Base-by-base conservation (phyloP, 2,797 vertebrate genomes). In the Sebastiscus tertius region DNA sequence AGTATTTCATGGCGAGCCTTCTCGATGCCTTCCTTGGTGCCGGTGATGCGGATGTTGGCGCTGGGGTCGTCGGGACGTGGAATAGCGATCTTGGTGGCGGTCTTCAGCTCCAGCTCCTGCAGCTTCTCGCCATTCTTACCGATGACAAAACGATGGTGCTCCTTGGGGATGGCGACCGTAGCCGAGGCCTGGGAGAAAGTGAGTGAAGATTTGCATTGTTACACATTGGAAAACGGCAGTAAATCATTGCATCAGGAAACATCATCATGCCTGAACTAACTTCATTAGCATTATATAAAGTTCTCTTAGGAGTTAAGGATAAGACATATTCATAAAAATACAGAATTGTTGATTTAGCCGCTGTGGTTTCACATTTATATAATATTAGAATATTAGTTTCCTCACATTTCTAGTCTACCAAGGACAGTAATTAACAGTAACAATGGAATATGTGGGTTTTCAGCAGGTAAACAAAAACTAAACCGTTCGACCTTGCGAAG, bases 71-170 rank as follows among this genome's bases (percentile, higher is more conserved):
- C 96, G 0, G 95, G 94, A 7, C 94, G 94, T 14, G 96, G 95
- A 66, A 95, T 96, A 79, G 94, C 84, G 33, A 96, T 96, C 89
- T 97, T 96, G 61, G 95, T 96, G 81, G 95, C 95, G 1, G 94
- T 96, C 87, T 96, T 96, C 87, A 96, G 89, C 85, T 97, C 96
- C 55, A 97, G 94, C 85, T 96, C 95, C 91, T 96, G 95, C 80
- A 96, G 82, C 90, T 97, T 97, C 85, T 96, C 95, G 0, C 94
- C 96, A 26, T 95, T 97, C 90, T 97, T 97, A 36, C 95, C 95
- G 5, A 96, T 95, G 76, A 96, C 94, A 72, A 96, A 96, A 1
- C 95, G 95, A 83, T 96, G 95, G 74, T 97, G 95, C 89, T 97
- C 96, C 82, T 97, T 97, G 7, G 96, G 95, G 88, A 96, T 96